Percentiles rank a stretch among this genome's conserved stretches.
Conservation (phyloP, 2,113 vertebrate species). For the Trinectes maculatus region DNA sequence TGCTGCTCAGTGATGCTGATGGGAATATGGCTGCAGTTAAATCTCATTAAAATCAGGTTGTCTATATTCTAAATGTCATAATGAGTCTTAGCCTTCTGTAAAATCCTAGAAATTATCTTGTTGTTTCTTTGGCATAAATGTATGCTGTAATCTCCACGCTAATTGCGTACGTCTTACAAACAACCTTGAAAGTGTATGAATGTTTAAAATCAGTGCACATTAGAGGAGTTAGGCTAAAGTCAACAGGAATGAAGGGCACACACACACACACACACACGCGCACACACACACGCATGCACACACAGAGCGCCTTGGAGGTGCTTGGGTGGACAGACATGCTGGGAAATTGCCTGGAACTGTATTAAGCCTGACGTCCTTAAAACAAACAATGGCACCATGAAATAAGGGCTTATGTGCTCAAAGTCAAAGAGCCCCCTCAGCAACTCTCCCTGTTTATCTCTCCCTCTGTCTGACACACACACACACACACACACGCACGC, state of each 20-base stretch:
- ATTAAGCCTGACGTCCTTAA: conserved; percentile 78
- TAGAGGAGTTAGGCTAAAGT: conserved; percentile 51
- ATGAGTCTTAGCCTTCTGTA: conserved; percentile 13
- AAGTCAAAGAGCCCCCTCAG: conserved; percentile 76
- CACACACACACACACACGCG: conserved; percentile 2
- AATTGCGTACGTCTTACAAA: conserved; percentile 7
- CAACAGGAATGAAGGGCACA: conserved; percentile 46
- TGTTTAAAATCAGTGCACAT: conserved; percentile 29
- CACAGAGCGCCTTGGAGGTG: conserved; percentile 72
- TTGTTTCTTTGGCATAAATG: background rate
- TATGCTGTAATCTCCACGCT: background rate
- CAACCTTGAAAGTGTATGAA: conserved; percentile 38
- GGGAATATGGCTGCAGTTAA: conserved; percentile 44
- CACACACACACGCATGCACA: conserved; percentile 21
- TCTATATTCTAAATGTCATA: conserved; percentile 4
- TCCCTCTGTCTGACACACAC: conserved; percentile 64
- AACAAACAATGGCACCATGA: conserved; percentile 78
- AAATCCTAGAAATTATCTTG: background rate
- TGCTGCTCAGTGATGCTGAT: conserved; percentile 50
- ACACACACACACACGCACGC: conserved; percentile 15
- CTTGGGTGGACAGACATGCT: conserved; percentile 67
- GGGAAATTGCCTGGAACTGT: conserved; percentile 75
- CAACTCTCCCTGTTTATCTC: conserved; percentile 72
- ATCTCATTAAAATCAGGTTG: conserved; percentile 60
- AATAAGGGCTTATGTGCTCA: conserved; percentile 78